phyloP scores from a whole-genome alignment of 2,797 vertebrate species.

The Fundulus diaphanus region DNA sequence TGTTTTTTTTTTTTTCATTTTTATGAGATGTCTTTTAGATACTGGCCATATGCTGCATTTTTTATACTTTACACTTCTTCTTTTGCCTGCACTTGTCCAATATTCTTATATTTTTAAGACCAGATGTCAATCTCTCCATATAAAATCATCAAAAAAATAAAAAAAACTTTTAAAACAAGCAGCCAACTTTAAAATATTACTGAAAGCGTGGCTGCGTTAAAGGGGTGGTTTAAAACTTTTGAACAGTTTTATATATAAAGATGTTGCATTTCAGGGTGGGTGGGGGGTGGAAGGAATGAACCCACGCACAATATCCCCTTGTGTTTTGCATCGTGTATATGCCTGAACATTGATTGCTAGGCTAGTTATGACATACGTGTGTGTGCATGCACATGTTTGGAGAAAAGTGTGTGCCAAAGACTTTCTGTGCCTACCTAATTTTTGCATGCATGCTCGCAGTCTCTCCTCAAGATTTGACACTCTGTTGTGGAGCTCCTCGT shows the following conservation, averaged over 20 bases:
- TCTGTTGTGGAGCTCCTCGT: constrained; percentile 98
- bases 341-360: constrained; percentile 50
- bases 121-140: neutral
- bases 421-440: constrained; percentile 96
- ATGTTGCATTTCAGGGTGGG: neutral
- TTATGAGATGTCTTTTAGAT: neutral
- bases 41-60: neutral
- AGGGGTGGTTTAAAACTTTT: neutral
- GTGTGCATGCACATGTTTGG: constrained; percentile 56
- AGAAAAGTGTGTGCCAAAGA: constrained; percentile 69
- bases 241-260: neutral
- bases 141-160: neutral
- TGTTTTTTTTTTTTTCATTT: neutral
- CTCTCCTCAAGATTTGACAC: constrained; percentile 99
- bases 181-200: neutral
- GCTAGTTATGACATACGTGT: constrained; percentile 38
- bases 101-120: neutral
- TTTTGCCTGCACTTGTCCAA: neutral
- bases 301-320: constrained; percentile 39
- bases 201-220: neutral
- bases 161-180: neutral
- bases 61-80: neutral
- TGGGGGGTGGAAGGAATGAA: neutral
- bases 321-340: constrained; percentile 51
- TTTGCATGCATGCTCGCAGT: constrained; percentile 99